Evolutionary conservation across 2,888 invertebrate genomes (phyloP).

Genomic region (Lathronympha strigana): DNA sequence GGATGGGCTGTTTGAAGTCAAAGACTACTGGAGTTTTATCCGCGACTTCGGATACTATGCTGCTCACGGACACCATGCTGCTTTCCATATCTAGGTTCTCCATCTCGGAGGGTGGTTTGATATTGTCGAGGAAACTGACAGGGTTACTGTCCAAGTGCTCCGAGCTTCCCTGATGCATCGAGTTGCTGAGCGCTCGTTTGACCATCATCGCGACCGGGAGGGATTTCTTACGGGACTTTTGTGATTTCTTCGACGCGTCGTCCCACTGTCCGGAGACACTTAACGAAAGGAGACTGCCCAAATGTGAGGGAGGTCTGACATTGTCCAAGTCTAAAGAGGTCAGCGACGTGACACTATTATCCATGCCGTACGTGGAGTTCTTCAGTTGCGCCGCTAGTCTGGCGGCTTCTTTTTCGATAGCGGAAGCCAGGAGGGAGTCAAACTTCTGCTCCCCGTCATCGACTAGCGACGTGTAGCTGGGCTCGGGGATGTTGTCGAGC

Average conservation of each 20-base stretch:
- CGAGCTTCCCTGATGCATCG: slow-evolving; percentile 80
- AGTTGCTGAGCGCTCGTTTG: slow-evolving; percentile 87
- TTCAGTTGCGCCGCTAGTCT: slow-evolving; percentile 82
- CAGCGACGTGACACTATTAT: slow-evolving; percentile 85
- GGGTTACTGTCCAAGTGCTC: slow-evolving; percentile 86
- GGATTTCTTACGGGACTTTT: slow-evolving; percentile 86
- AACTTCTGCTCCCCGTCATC: slow-evolving; percentile 82
- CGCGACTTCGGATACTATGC: slow-evolving; percentile 91
- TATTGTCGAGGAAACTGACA: slow-evolving; percentile 89
- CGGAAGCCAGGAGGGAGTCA: slow-evolving; percentile 88
- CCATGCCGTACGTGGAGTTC: slow-evolving; percentile 70
- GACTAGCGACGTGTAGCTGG: slow-evolving; percentile 66
- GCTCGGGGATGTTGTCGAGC: slow-evolving; percentile 63
- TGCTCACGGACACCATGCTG: slow-evolving; percentile 93
- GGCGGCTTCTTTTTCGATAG: slow-evolving; percentile 91
- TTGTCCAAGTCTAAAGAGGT: slow-evolving; percentile 88
- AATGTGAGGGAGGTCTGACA: slow-evolving; percentile 90
- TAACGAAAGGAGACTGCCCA: slow-evolving; percentile 87
- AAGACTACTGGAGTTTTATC: slow-evolving; percentile 82
- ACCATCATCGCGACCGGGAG: slow-evolving; percentile 89
- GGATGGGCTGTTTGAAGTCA: slow-evolving; percentile 83
- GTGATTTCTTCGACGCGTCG: slow-evolving; percentile 66
- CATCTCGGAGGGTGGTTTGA: slow-evolving; percentile 93
- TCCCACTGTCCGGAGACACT: slow-evolving; percentile 82
- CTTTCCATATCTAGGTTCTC: slow-evolving; percentile 91